Conservation (phyloP, 2,113 vertebrate species). For the Podilymbus podiceps region DNA sequence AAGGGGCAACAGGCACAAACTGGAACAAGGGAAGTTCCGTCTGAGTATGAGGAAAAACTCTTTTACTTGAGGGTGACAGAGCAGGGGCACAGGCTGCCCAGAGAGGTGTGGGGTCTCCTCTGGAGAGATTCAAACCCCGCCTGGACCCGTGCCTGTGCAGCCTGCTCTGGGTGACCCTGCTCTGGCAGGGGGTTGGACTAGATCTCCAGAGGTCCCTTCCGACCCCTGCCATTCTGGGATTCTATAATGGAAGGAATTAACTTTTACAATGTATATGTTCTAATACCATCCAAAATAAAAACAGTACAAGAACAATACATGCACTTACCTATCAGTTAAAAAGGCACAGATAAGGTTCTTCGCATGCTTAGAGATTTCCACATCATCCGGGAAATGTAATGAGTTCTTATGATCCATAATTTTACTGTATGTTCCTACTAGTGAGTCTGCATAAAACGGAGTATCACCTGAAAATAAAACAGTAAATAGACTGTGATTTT, state of each 20-base stretch:
- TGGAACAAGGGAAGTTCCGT: too few species aligned
- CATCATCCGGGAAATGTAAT: slow-evolving; percentile 93
- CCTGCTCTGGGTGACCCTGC: too few species aligned
- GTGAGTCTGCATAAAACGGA: slow-evolving; percentile 96
- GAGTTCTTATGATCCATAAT: slow-evolving; percentile 99
- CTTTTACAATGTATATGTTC: not conserved
- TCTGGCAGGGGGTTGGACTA: too few species aligned
- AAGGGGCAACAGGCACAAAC: too few species aligned
- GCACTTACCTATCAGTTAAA: slow-evolving; percentile 90
- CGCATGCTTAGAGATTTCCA: slow-evolving; percentile 96
- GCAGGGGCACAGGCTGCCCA: too few species aligned
- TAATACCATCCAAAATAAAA: not conserved
- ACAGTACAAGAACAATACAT: not conserved
- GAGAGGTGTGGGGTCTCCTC: too few species aligned
- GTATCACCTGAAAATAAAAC: slow-evolving; percentile 87
- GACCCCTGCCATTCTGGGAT: too few species aligned
- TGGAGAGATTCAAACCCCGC: too few species aligned
- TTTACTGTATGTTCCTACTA: slow-evolving; percentile 98
- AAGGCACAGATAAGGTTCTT: slow-evolving; percentile 98
- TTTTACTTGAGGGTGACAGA: too few species aligned
- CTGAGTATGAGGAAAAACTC: too few species aligned
- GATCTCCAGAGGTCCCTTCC: too few species aligned
- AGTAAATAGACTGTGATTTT: not conserved
- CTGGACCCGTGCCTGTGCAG: too few species aligned
- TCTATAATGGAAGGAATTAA: not conserved